Evolutionary conservation across 2,888 invertebrate genomes (phyloP), one percentile per base, ranked within the genome.

Genomic region (Nemapogon koenigi): DNA sequence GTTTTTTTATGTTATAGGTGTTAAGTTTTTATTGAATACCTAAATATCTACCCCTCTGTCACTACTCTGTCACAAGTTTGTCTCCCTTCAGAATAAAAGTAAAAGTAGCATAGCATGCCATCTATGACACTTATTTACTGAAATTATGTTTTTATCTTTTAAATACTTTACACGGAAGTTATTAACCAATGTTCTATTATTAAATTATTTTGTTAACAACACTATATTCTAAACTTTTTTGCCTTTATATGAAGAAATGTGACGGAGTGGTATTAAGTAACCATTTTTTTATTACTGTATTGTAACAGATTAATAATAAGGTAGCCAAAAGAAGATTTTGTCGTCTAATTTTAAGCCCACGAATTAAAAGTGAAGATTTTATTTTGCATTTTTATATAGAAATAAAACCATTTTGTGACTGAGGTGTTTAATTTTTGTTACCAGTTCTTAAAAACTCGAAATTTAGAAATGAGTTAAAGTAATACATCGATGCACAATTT

Each of bases 211-310:
- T 36, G 17, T 38, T 11, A 29, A 6, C 11, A 11, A 6, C 29
- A 29, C n/a, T 17, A 30, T 30, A 38, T 30, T 38, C 17, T 11
- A 38, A 38, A 38, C 26, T 30, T 38, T 30, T n/a, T 19, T 30
- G 38, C 30, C 31, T 18, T 38, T 25, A 30, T 3, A 30, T 25
- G 38, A 22, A 38, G 26, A 38, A 38, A 17, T 38, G 30, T 38
- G 38, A 38, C 38, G 19, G 38, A 38, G 19, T 38, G 31, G 38
- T 38, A 38, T 38, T 38, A 16, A 14, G 30, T 16, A 38, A 15
- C 22, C 22, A 7, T 22, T 6, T 22, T 22, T 22, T 22, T 22
- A 22, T 22, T 22, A 22, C 10, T 22, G 11, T 7, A 11, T 30
- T 38, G 11, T 30, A 8, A 30, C 19, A 30, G 11, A 14, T 29